These are phyloP conservation scores for Rhabdophis nuchalis DNA, from an alignment of 2,797 vertebrate species.

Conservation along the genomic window DNA sequence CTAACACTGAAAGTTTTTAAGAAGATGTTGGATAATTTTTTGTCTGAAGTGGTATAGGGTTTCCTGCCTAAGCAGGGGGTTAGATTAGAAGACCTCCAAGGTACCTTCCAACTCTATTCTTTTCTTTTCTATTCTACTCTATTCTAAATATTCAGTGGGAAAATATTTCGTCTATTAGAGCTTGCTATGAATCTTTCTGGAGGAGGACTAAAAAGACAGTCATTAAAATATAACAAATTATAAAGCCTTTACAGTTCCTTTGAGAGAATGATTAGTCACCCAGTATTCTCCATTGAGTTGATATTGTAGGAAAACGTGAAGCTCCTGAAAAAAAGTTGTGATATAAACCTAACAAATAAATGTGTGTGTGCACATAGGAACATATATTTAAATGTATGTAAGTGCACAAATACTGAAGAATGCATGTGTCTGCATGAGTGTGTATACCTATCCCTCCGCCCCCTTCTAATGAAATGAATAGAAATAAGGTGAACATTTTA, in stretches of 20 bases:
- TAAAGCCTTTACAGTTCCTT: not conserved
- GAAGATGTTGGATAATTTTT: no score
- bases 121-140: no score
- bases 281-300: not conserved
- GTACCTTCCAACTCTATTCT: no score
- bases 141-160: not conserved
- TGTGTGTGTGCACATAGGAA: no score
- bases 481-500: constrained; percentile 64
- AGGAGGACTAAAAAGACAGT: not conserved
- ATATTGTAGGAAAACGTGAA: not conserved
- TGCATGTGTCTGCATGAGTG: constrained; percentile 54
- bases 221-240: not conserved
- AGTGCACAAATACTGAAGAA: not conserved
- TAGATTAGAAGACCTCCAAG: no score
- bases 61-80: no score
- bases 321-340: not conserved
- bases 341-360: not conserved
- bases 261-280: not conserved
- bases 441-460: constrained; percentile 41
- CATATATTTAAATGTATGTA: not conserved
- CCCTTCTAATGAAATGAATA: constrained; percentile 51
- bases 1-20: no score
- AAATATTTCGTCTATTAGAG: not conserved
- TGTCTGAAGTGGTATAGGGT: no score
- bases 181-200: not conserved